Base-by-base conservation (phyloP, 2,888 invertebrate genomes). In the Phytoseiulus persimilis region DNA sequence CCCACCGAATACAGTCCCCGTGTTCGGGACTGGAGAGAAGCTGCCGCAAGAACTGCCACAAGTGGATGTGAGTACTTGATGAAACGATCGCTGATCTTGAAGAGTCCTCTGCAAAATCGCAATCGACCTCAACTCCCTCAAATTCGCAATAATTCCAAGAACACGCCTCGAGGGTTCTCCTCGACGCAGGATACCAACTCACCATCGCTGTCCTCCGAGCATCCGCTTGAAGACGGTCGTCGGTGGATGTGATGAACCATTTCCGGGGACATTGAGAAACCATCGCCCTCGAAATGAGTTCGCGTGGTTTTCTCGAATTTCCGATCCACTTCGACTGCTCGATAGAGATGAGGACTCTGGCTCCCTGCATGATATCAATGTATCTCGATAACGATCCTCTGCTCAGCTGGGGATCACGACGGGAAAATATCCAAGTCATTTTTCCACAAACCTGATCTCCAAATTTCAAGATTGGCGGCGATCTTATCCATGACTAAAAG, bases 1-100 rank as follows among this genome's bases (percentile, higher is more conserved):
- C 94, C 99, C 99, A 99, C 92, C 98, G 95, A 92, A 99, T 99
- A 92, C 98, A 98, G 5, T 96, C 96, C 23, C 97, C 96, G 93
- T 98, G 96, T 91, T 96, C 96, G 0, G 98, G 97, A 90, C 96
- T 95, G 32, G 96, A 95, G 0, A 99, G 94, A 31, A 99, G 95
- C 93, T 99, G 98, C 93, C 98, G 98, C 90, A 99, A 94, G 93
- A 99, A 99, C 93, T 99, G 98, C 99, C 99, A 99, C 89, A 99
- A 94, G 93, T 99, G 99, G 91, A 99, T 99, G 93, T 97, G 97
- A 89, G 5, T 6, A 2, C 65, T 23, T 11, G 65, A 65, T 2
- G 65, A 18, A 2, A 2, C 18, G 14, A 1, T 2, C 9, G 18
- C 1, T 23, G 5, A 23, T 65, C 18, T 65, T 23, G 65, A 18